Base-by-base conservation (phyloP, 2,797 vertebrate genomes). In the Melanotaenia boesemani region DNA sequence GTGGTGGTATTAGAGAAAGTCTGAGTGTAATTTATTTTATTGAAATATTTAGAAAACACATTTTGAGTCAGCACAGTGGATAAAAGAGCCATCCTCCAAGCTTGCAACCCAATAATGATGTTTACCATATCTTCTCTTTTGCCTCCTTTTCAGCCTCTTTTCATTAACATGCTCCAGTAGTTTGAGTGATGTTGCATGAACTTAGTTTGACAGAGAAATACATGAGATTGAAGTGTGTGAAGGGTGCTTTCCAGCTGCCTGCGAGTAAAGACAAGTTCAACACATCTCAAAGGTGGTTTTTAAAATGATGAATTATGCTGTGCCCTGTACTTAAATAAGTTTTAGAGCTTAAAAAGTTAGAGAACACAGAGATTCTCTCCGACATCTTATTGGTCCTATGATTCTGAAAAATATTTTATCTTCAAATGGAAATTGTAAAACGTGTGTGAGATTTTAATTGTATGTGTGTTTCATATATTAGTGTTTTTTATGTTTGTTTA, bases 191-290 rank as follows among this genome's bases (percentile, higher is more conserved):
- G 77, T 80, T 71, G 56, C 62, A 72, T 59, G 74, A 81, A 73
- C 72, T 56, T 64, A 72, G 63, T 81, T 76, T 86, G 75, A 89
- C 72, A 79, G 74, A 79, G 85, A 72, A 79, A 74, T 88, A 69
- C 30, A 11, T 68, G 63, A 79, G 81, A 86, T 74, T 83, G 82
- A 87, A 82, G 67, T 66, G 57, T 18, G 12, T 79, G 64, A 80
- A 80, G 74, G 57, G 37, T 41, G 10, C 66, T 64, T 39, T 65
- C 41, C 34, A 46, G 69, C 30, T 54, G 24, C 52, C 52, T 54
- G 52, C 52, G 6, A 12, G 52, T 26, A 26, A 54, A 26, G 12
- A 13, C 9, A 26, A 54, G 52, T 54, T 22, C 52, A 54, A 26
- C 22, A 24, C 50, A 52, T 24, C 22, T 12, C 50, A 22, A n/a